phyloP scores from a whole-genome alignment of 1,140 invertebrate genomes.

The Gryllus bimaculatus region DNA sequence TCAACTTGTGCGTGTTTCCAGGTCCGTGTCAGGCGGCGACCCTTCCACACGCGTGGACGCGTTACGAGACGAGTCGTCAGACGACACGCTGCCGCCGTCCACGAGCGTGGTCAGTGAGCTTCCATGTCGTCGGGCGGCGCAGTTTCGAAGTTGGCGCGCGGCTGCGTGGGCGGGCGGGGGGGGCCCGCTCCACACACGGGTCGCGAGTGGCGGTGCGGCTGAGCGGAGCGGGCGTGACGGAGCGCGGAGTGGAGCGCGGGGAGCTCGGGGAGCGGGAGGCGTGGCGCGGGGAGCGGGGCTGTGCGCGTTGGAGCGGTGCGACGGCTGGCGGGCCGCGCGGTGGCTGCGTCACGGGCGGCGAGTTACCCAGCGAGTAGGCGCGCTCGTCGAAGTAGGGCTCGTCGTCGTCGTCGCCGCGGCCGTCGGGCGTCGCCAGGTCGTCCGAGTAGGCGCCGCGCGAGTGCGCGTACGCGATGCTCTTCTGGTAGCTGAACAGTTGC shows the following conservation, averaged over 20 bases:
- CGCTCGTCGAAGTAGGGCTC: slow-evolving; percentile 30
- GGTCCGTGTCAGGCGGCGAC: no score
- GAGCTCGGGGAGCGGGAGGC: not conserved
- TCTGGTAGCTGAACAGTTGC: slow-evolving; percentile 79
- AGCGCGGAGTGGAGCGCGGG: not conserved
- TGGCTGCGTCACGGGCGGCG: not conserved
- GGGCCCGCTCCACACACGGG: not conserved
- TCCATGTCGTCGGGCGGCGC: no score
- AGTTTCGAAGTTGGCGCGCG: no score
- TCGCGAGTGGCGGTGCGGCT: not conserved
- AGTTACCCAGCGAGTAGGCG: slow-evolving; percentile 40
- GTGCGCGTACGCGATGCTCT: slow-evolving; percentile 69
- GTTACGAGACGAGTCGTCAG: no score
- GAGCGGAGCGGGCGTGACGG: not conserved
- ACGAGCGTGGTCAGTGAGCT: no score
- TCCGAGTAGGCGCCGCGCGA: slow-evolving; percentile 41
- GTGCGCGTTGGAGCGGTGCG: not conserved
- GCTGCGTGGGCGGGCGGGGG: no score
- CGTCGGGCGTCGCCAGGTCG: slow-evolving; percentile 38
- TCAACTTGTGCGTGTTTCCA: no score
- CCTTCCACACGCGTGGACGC: no score
- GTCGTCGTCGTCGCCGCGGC: slow-evolving; percentile 29
- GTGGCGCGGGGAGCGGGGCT: not conserved
- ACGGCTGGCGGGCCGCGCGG: no score
- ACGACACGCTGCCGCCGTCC: no score